A percentile compares a stretch with the other conserved stretches of the same genome.
Evolutionary conservation across 2,797 vertebrate species (phyloP).

Genomic region (Schizopygopsis pylzovi): DNA sequence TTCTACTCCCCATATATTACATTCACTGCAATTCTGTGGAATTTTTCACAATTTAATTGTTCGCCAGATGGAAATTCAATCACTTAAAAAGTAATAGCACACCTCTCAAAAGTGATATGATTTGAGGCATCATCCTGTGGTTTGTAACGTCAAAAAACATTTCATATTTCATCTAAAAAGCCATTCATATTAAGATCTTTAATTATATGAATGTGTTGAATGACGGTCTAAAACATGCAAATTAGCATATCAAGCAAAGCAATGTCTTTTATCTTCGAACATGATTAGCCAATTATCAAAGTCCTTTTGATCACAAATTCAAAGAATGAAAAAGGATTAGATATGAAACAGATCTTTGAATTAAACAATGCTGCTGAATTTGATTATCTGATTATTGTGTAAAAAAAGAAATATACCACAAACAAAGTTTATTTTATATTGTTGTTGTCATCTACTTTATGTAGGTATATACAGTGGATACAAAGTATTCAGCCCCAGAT

Average conservation of each 20-base stretch:
- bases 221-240: neutral
- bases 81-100: neutral
- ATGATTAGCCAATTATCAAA: neutral
- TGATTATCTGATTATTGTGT: conserved; percentile 33
- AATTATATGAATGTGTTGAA: neutral
- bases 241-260: neutral
- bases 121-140: neutral
- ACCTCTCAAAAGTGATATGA: neutral
- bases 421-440: neutral
- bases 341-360: conserved; percentile 11
- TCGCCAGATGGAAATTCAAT: neutral
- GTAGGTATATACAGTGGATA: too few relatives aligned
- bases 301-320: conserved; percentile 25
- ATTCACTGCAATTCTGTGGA: neutral
- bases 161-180: neutral
- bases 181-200: neutral
- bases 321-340: neutral
- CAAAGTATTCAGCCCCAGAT: too few relatives aligned
- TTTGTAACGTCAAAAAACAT: neutral
- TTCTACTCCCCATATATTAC: neutral
- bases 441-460: neutral
- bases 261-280: conserved; percentile 16
- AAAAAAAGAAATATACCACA: neutral
- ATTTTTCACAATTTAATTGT: neutral
- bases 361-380: conserved; percentile 18